A percentile compares a stretch with the other conserved stretches of the same genome.
Conservation (phyloP, 2,888 invertebrate species). For the Eristalis intricaria region DNA sequence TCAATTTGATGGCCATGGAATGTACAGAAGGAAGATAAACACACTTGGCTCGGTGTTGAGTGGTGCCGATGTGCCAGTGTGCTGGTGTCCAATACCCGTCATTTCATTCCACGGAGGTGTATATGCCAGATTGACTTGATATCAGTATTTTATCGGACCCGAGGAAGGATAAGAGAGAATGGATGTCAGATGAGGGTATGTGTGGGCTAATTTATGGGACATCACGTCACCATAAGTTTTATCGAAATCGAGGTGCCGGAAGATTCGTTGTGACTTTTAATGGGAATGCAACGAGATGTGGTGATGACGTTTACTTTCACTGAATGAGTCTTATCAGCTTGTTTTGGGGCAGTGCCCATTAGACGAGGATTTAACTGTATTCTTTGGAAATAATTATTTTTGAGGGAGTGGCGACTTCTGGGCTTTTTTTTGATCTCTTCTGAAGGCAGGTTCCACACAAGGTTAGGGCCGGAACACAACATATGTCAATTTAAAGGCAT, state of each 20-base stretch:
- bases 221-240: neutral
- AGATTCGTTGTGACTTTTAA: neutral
- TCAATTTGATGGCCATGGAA: constrained; percentile 71
- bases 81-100: constrained; percentile 2
- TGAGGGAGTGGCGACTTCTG: no score
- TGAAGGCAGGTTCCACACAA: no score
- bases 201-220: constrained; percentile 22
- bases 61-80: constrained; percentile 28
- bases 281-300: neutral
- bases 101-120: constrained; percentile 38
- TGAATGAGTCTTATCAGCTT: neutral
- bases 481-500: no score
- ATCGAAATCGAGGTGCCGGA: neutral
- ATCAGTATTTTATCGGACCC: neutral
- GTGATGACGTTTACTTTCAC: neutral
- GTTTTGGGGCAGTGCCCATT: no score
- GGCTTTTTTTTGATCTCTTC: no score
- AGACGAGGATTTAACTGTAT: no score
- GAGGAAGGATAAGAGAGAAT: constrained; percentile 34
- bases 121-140: constrained; percentile 56
- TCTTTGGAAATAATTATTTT: no score
- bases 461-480: no score
- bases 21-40: constrained; percentile 66
- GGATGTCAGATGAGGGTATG: neutral
- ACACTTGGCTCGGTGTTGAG: constrained; percentile 64